A percentile compares a stretch with the other conserved stretches of the same genome.
Evolutionary conservation across 1,140 invertebrate genomes (phyloP).

Genomic region (Caenorhabditis elegans): DNA sequence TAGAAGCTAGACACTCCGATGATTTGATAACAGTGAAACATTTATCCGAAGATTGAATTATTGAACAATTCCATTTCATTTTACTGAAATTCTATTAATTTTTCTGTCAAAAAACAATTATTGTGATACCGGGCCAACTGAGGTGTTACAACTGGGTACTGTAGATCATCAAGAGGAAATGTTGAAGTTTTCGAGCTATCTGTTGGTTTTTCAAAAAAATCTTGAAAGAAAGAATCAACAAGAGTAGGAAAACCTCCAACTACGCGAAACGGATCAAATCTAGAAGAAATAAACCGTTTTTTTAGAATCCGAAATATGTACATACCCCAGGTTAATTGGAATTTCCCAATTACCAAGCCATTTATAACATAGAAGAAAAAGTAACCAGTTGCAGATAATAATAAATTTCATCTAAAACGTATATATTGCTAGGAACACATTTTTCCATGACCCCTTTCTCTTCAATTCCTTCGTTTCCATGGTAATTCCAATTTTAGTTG

Average conservation of each 20-base stretch:
- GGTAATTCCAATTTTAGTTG: not conserved
- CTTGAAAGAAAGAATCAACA: not conserved
- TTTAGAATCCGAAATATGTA: not conserved
- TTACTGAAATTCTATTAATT: not conserved
- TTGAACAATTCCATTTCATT: not conserved
- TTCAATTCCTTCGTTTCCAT: not conserved
- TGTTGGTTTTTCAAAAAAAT: not conserved
- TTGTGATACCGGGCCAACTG: not conserved
- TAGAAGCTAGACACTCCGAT: not conserved
- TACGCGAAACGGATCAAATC: not conserved
- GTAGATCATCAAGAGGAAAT: not conserved
- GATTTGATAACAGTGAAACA: not conserved
- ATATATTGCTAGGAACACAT: not conserved
- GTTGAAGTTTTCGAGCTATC: not conserved
- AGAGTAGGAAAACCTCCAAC: constrained; percentile 7
- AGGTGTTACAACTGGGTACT: not conserved
- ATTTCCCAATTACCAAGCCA: not conserved
- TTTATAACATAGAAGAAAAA: not conserved
- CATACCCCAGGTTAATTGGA: not conserved
- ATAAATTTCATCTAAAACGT: not conserved
- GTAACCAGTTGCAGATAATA: not conserved
- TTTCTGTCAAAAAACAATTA: not conserved
- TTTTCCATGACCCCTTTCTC: not conserved
- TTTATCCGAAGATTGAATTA: not conserved
- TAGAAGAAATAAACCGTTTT: not conserved